A percentile compares a stretch with the other conserved stretches of the same genome.
phyloP scores from a whole-genome alignment of 2,113 vertebrate genomes.

The Phasianus colchicus region DNA sequence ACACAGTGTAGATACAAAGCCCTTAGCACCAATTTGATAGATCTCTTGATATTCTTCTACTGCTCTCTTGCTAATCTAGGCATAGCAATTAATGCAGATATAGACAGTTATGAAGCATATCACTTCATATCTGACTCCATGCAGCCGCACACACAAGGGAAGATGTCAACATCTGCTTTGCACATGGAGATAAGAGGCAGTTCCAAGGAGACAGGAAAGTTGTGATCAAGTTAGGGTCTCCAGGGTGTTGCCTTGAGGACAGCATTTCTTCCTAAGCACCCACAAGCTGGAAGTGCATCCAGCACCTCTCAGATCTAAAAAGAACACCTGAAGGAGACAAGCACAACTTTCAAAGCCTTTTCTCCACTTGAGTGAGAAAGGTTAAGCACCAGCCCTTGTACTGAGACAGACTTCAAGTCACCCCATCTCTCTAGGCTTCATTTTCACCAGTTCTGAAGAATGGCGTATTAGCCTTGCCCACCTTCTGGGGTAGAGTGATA shows the following conservation, averaged over 20 bases:
- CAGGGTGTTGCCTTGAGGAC: not conserved
- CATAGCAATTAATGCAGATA: slow-evolving; percentile 47
- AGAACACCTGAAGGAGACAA: not conserved
- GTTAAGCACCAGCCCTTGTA: not conserved
- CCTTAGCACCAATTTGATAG: not conserved
- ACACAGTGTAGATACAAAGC: not conserved
- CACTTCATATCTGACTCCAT: not conserved
- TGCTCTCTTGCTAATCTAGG: slow-evolving; percentile 12
- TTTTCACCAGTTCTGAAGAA: not conserved
- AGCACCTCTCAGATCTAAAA: not conserved
- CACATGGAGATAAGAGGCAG: not conserved
- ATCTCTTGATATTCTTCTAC: not conserved
- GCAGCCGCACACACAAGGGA: not conserved
- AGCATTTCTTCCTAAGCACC: not conserved
- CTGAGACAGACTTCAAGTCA: not conserved
- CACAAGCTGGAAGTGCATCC: not conserved
- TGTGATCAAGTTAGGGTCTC: not conserved
- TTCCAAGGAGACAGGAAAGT: not conserved
- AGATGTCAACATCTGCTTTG: not conserved
- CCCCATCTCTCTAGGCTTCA: not conserved
- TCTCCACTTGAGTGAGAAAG: not conserved
- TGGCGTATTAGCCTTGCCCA: not conserved
- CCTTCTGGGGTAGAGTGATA: not conserved
- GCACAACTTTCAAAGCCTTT: not conserved
- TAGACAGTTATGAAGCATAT: not conserved